These are phyloP conservation scores for Strix uralensis DNA, from an alignment of 2,113 vertebrate genomes.

Conservation along the genomic window DNA sequence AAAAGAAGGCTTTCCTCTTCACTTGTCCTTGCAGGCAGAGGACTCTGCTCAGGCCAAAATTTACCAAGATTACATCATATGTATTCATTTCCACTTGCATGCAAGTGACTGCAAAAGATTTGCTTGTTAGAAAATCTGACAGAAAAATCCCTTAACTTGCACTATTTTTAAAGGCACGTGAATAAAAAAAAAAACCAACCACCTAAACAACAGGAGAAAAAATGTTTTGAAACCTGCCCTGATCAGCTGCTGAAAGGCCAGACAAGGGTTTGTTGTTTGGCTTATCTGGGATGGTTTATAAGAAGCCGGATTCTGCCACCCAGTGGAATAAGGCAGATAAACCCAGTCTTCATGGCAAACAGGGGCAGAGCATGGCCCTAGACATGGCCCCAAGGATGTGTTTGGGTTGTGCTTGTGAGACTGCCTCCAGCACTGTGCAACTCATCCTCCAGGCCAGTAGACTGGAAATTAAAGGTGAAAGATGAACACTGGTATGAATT, in stretches of 20 bases:
- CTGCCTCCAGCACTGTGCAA: not conserved
- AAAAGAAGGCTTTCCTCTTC: not conserved
- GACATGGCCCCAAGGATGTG: fast-evolving
- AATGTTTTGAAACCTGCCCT: not conserved
- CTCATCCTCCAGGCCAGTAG: not conserved
- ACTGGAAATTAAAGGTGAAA: not conserved
- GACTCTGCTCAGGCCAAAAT: not conserved
- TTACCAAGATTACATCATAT: not conserved
- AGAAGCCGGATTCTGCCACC: constrained; percentile 39
- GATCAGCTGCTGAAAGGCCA: not conserved
- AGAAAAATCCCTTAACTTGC: not conserved
- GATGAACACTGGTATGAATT: not conserved
- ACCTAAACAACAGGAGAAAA: not conserved
- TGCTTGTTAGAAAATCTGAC: not conserved
- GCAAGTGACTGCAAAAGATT: not conserved
- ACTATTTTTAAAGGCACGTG: constrained; percentile 12
- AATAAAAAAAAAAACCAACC: not conserved
- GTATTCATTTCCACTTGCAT: not conserved
- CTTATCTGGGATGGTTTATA: not conserved
- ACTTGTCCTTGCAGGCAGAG: not conserved
- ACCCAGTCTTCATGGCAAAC: not conserved
- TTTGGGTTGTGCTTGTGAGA: not conserved
- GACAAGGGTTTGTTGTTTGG: not conserved
- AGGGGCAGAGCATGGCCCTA: not conserved
- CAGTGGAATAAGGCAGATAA: constrained; percentile 10